phyloP scores from a whole-genome alignment of 2,113 vertebrate genomes.

The Chlorodrepanis virens region DNA sequence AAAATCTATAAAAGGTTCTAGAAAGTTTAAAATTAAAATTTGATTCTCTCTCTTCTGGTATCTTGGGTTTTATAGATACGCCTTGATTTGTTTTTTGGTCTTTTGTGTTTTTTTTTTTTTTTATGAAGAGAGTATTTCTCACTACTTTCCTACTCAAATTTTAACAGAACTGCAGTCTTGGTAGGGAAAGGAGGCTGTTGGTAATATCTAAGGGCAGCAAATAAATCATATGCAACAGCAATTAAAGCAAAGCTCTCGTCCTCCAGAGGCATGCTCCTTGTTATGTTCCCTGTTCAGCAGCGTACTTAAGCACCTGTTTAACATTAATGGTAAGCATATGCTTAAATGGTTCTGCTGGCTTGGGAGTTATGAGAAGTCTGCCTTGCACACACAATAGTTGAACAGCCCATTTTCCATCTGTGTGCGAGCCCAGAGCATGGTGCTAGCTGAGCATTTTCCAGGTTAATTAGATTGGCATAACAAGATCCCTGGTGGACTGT shows the following conservation, averaged over 20 bases:
- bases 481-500: conserved; percentile 39
- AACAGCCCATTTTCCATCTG: conserved; percentile 49
- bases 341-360: conserved; percentile 50
- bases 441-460: conserved; percentile 57
- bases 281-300: conserved; percentile 27
- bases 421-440: background rate
- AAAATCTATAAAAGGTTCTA: background rate
- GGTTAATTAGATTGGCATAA: conserved; percentile 65
- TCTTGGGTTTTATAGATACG: background rate
- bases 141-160: background rate
- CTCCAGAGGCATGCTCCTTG: conserved; percentile 1
- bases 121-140: background rate
- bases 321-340: conserved; percentile 58
- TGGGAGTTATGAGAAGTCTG: conserved; percentile 27
- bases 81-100: background rate
- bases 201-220: background rate
- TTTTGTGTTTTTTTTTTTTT: background rate
- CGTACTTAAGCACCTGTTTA: conserved; percentile 53
- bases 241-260: background rate
- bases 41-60: background rate
- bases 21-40: background rate
- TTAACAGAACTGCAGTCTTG: background rate
- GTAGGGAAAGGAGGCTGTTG: background rate
- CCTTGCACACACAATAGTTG: background rate
- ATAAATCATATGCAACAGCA: background rate